Percentiles rank a stretch among this genome's conserved stretches.
phyloP scores from a whole-genome alignment of 2,797 vertebrate genomes.

The Tachyglossus aculeatus region DNA sequence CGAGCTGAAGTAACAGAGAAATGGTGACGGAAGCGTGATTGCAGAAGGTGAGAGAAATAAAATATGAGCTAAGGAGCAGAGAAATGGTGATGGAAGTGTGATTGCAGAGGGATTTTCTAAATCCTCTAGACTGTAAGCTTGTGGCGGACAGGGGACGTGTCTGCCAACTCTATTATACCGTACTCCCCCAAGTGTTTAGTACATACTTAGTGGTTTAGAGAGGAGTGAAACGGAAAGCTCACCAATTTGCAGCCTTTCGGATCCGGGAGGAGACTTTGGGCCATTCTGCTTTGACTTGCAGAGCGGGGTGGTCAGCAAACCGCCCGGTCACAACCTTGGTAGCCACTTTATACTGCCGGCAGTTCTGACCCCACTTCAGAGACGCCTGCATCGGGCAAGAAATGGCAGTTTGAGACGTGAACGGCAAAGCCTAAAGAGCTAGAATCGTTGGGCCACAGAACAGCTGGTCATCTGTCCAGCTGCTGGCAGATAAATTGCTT shows the following conservation, averaged over 20 bases:
- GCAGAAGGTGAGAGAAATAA: no score
- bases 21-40: no score
- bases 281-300: conserved; percentile 78
- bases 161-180: no score
- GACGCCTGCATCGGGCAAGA: conserved; percentile 80
- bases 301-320: conserved; percentile 74
- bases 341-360: conserved; percentile 75
- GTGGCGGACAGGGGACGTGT: no score
- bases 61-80: not conserved
- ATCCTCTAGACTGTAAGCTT: not conserved
- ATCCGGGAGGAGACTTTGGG: conserved; percentile 71
- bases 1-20: no score
- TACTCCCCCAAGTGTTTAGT: no score
- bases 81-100: no score
- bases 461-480: not conserved
- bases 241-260: conserved; percentile 68
- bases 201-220: fast-evolving
- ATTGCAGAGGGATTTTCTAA: no score
- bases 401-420: no score
- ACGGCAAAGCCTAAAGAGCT: no score
- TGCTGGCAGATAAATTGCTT: not conserved
- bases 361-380: conserved; percentile 80
- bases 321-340: conserved; percentile 77
- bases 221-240: conserved; percentile 30
- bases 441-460: no score